Conservation (phyloP, 2,797 vertebrate species). For the Lerista edwardsae region DNA sequence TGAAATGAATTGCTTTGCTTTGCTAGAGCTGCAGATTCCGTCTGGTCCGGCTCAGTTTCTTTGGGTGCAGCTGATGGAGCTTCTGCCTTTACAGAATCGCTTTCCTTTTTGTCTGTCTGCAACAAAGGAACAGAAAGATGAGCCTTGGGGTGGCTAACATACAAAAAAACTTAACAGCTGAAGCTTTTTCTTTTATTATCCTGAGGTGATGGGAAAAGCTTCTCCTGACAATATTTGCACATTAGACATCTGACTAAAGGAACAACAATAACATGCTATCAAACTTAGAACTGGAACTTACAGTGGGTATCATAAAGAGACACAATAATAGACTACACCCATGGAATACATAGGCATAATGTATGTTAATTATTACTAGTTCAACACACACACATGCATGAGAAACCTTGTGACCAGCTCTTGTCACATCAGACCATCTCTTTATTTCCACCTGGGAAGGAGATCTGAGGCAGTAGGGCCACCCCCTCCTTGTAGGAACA, state of each 20-base stretch:
- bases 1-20: not conserved
- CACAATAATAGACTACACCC: not conserved
- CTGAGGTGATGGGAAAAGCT: not conserved
- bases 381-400: not conserved
- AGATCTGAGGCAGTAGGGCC: not conserved
- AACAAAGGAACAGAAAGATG: conserved; percentile 2
- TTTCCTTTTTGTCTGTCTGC: not conserved
- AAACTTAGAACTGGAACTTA: not conserved
- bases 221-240: not conserved
- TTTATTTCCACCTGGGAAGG: not conserved
- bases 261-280: not conserved
- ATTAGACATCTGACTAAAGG: not conserved
- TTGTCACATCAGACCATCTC: not conserved
- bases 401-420: not conserved
- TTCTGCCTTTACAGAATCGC: not conserved
- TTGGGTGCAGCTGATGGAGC: not conserved
- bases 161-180: no score
- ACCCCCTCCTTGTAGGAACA: not conserved
- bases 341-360: not conserved
- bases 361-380: not conserved
- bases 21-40: not conserved
- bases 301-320: not conserved
- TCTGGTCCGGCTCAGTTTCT: not conserved
- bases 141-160: not conserved
- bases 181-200: not conserved